A percentile compares a stretch with the other conserved stretches of the same genome.
phyloP scores from a whole-genome alignment of 1,140 invertebrate genomes.

The Megalonaias nervosa region DNA sequence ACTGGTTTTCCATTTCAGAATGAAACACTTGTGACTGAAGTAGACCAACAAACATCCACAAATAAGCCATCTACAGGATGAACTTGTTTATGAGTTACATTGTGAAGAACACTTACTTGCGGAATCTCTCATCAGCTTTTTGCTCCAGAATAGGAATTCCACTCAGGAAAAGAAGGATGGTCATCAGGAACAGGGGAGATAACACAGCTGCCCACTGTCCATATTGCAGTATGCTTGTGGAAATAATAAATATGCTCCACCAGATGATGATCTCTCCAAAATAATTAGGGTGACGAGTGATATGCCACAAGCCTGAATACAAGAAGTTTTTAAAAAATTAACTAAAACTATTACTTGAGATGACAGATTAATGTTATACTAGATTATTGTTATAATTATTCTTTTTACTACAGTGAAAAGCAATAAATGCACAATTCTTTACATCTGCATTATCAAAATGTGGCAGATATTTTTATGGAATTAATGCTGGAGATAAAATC shows the following conservation, averaged over 20 bases:
- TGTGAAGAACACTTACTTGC: slow-evolving; percentile 78
- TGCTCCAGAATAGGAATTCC: slow-evolving; percentile 79
- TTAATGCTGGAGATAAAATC: too few species aligned
- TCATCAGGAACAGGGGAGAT: slow-evolving; percentile 89
- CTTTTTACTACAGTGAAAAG: too few species aligned
- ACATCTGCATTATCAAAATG: too few species aligned
- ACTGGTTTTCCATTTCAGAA: too few species aligned
- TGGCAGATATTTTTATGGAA: too few species aligned
- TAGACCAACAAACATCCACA: too few species aligned
- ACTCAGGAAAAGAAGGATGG: slow-evolving; percentile 87
- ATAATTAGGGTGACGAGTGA: slow-evolving; percentile 95
- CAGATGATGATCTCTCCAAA: slow-evolving; percentile 95
- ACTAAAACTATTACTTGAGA: too few species aligned
- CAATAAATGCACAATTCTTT: too few species aligned
- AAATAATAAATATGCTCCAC: slow-evolving; percentile 95
- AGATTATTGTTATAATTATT: too few species aligned
- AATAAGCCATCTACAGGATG: too few species aligned
- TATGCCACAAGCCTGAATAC: slow-evolving; percentile 84
- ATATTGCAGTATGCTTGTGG: slow-evolving; percentile 84
- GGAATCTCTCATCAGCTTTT: slow-evolving; percentile 88
- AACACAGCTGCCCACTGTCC: slow-evolving; percentile 87
- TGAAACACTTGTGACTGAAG: too few species aligned
- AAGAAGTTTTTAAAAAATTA: not conserved
- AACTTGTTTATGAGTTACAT: not conserved
- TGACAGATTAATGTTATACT: too few species aligned